Evolutionary conservation across 2,113 vertebrate genomes (phyloP).

Genomic region (Leiothrix lutea): DNA sequence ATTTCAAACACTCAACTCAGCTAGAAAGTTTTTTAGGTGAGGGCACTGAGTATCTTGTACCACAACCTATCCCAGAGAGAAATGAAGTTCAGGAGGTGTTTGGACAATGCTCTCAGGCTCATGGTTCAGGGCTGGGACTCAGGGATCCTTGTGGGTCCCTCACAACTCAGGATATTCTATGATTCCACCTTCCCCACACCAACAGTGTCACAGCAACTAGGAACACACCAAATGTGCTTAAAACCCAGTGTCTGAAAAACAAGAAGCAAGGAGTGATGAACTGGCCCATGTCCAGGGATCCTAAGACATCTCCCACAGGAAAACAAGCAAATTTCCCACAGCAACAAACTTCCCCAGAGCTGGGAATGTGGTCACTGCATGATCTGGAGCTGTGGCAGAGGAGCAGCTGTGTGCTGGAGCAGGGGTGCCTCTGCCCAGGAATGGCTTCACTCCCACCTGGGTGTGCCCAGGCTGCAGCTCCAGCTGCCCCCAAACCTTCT

Average conservation of each 20-base stretch:
- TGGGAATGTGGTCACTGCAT: rapidly evolving
- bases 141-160: background rate
- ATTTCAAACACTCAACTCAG: background rate
- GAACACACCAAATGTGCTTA: background rate
- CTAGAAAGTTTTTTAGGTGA: background rate
- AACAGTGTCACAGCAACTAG: rapidly evolving
- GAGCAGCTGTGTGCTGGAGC: background rate
- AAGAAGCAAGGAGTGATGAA: background rate
- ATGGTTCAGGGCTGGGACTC: background rate
- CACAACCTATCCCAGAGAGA: background rate
- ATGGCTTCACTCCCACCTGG: background rate
- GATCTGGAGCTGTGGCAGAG: background rate
- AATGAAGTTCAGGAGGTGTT: background rate
- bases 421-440: background rate
- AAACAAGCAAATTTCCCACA: background rate
- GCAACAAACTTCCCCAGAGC: background rate
- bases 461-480: background rate
- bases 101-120: background rate
- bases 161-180: background rate
- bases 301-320: background rate
- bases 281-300: background rate
- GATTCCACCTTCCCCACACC: background rate
- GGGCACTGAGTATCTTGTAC: background rate
- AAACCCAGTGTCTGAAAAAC: background rate
- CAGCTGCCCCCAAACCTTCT: background rate